Base-by-base conservation (phyloP, 2,888 invertebrate genomes). In the Agrilus cyanescens region DNA sequence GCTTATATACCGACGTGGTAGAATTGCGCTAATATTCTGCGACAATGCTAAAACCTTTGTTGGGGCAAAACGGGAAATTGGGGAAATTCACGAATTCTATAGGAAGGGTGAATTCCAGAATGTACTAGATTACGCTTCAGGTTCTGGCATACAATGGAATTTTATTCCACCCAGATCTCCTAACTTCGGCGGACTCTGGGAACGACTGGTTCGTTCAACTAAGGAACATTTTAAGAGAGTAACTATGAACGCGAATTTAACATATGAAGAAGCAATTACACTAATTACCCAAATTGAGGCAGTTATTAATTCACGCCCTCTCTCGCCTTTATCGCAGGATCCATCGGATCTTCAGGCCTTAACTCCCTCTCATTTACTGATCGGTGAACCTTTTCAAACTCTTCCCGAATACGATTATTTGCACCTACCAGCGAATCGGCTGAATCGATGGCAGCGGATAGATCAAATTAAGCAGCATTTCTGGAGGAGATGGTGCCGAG, bases 141-240 rank as follows among this genome's bases (percentile, higher is more conserved):
- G n/a, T n/a, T n/a, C n/a, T n/a, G n/a, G n/a, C n/a, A n/a, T n/a
- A n/a, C n/a, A n/a, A n/a, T n/a, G n/a, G n/a, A n/a, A n/a, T n/a
- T n/a, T n/a, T n/a, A n/a, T n/a, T n/a, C n/a, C n/a, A n/a, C n/a
- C n/a, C n/a, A n/a, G n/a, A n/a, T n/a, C n/a, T n/a, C n/a, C n/a
- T 3, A 51, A 57, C 38, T 50, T 54, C 20, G 58, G 58, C 8
- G 59, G 58, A 2, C 35, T 58, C 4, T 57, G 57, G 57, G 57
- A 60, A 39, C 46, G 55, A 2, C 52, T 50, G 1, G 53, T 59
- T 4, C 58, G 59, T 37, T 50, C 51, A 5, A 51, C 53, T 1
- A 62, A 62, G 47, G 43, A 45, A 18, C 56, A 58, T 40, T 38
- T 56, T 6, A 48, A 50, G 12, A 42, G 51, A 5, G 44, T 52